Conservation (phyloP, 1,140 invertebrate genomes). For the Myzus persicae region DNA sequence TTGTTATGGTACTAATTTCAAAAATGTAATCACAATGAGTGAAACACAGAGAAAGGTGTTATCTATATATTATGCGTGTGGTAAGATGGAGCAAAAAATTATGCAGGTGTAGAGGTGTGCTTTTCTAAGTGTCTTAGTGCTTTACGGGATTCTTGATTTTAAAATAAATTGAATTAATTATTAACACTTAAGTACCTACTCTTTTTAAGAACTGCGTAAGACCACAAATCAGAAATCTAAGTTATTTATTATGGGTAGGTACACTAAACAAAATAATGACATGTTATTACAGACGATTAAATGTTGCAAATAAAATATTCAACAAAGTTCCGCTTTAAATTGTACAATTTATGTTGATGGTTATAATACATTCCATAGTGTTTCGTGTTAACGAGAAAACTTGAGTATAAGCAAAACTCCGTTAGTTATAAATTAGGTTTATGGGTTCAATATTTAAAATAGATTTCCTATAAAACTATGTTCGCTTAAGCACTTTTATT, state of each 20-base stretch:
- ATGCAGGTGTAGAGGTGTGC: not conserved
- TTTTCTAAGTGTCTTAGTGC: not conserved
- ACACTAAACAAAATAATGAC: not conserved
- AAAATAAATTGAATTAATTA: not conserved
- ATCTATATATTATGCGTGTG: not conserved
- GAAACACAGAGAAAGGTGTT: not conserved
- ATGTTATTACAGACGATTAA: not conserved
- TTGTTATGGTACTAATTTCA: not conserved
- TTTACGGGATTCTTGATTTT: not conserved
- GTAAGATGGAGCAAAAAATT: not conserved
- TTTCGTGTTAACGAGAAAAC: slow-evolving; percentile 36
- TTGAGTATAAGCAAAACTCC: not conserved
- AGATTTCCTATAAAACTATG: not conserved
- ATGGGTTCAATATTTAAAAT: slow-evolving; percentile 40
- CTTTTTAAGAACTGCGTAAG: not conserved
- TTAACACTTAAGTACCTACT: not conserved
- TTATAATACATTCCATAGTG: slow-evolving; percentile 17
- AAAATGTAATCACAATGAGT: not conserved
- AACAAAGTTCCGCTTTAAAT: slow-evolving; percentile 19
- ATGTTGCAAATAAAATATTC: not conserved
- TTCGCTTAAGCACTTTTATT: not conserved
- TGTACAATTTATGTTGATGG: not conserved
- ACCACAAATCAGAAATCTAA: not conserved
- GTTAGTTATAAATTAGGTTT: slow-evolving; percentile 15
- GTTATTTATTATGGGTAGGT: not conserved